Evolutionary conservation across 2,888 invertebrate genomes (phyloP), one percentile per base, ranked within the genome.

Genomic region (Watsonalla cultraria): DNA sequence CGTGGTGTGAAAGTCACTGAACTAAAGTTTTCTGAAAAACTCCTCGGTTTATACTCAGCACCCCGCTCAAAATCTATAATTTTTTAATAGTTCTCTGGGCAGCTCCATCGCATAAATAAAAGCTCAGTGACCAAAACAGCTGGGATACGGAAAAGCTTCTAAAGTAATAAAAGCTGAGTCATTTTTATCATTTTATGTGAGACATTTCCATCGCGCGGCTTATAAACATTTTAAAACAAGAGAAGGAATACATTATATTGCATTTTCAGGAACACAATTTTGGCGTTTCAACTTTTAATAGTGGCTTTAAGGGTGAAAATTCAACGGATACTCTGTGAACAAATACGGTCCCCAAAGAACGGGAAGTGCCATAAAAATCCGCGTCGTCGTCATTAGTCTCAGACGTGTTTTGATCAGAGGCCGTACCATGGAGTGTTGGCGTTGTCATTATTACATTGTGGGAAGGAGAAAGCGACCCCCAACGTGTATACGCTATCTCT

Each of bases 391-490:
- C 86, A 86, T 88, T 89, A 88, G 86, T 82, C 80, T 80, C 81
- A 79, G 87, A 84, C 86, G 88, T 85, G 86, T 88, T 87, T 88
- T 86, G 88, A 87, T 86, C 83, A 81, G 78, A 70, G 74, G 62
- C 66, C 66, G 73, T 71, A 69, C 69, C 70, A 73, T 65, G 67
- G 72, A 74, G 68, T 69, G 69, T 65, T 66, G 65, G 60, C 56
- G 74, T 68, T 64, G 67, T 69, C 68, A 66, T 68, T 72, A 70
- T 75, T 62, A 59, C 64, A 57, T 55, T 55, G 72, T 52, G 14
- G 57, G 66, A 76, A 54, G 52, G 62, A 60, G 74, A 72, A 52
- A 55, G 54, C 51, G 54, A 60, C 65, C 63, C 59, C 60, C 58
- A 54, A 57, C 55, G 52, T 54, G 53, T 65, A 62, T 65, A 70